Percentiles rank a stretch among this genome's conserved stretches.
Evolutionary conservation across 1,140 invertebrate species (phyloP).

Genomic region (Nixonia krombeini): DNA sequence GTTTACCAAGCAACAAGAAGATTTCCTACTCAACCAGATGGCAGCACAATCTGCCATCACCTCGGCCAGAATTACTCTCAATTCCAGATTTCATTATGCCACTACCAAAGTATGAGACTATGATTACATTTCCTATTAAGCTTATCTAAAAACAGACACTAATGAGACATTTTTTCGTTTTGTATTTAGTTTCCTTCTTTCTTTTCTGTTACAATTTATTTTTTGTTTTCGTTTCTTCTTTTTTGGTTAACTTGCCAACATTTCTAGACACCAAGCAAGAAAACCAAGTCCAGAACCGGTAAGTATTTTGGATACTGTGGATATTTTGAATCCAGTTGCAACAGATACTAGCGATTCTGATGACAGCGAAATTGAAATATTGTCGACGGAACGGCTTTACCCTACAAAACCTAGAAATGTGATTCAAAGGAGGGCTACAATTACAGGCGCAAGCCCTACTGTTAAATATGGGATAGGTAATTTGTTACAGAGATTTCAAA

Average conservation of each 20-base stretch:
- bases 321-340: conserved; percentile 60
- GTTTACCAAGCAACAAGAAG: conserved; percentile 82
- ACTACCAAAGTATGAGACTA: conserved; percentile 71
- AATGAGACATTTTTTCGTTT: conserved; percentile 18
- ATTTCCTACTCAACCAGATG: conserved; percentile 77
- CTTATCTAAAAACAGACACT: too few relatives aligned
- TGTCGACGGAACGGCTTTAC: conserved; percentile 74
- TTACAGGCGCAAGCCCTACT: conserved; percentile 86
- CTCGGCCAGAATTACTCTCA: conserved; percentile 76
- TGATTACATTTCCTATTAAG: too few relatives aligned
- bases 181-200: not conserved
- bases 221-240: conserved; percentile 18
- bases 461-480: conserved; percentile 74
- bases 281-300: conserved; percentile 61
- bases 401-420: conserved; percentile 81
- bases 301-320: conserved; percentile 59
- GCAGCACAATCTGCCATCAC: conserved; percentile 78
- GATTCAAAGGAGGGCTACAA: conserved; percentile 87
- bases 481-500: not conserved
- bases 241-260: conserved; percentile 31
- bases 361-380: conserved; percentile 60
- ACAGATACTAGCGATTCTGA: conserved; percentile 67
- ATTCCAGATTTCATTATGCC: conserved; percentile 77
- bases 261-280: conserved; percentile 55
- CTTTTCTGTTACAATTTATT: conserved; percentile 15